Base-by-base conservation (phyloP, 2,888 invertebrate genomes). In the Diploptera punctata region DNA sequence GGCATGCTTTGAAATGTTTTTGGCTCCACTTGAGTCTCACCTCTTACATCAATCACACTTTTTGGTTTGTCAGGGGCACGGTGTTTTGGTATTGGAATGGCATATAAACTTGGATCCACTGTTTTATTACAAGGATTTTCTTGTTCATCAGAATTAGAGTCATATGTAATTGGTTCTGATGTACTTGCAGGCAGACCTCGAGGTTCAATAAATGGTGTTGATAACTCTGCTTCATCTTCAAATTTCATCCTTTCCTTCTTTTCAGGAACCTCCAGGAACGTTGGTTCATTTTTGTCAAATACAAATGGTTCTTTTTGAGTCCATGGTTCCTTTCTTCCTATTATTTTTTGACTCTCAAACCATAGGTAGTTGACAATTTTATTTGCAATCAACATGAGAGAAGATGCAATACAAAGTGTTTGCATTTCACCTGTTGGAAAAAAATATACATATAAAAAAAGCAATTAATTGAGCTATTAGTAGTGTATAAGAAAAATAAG, bases 281-380 rank as follows among this genome's bases (percentile, higher is more conserved):
- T 18, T 44, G 16, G 16, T 26, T 44, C 44, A 16, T 19, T 24
- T 18, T 26, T 62, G n/a, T 9, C n/a, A n/a, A 21, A 24, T 52
- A 21, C 13, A 21, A 21, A 1, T 1, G 57, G 3, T 29, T 3
- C 16, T 57, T 31, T 57, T 31, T 3, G 31, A 57, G n/a, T 57
- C 93, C 93, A 94, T 1, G 93, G 93, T 81, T 93, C 90, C 79
- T 86, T 87, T 61, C 89, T 87, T 0, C 93, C 93, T 68, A 88
- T 88, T 38, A 91, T 79, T 78, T 91, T 91, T 82, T 93, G 93
- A 76, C 92, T 89, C 82, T 93, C 93, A 79, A 93, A 93, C 79
- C 93, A 87, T 81, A 93, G 90, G 79, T 91, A 93, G 26, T 88
- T 84, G 29, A 91, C 88, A 18, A 92, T 91, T 47, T 90, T 89